Evolutionary conservation across 2,888 invertebrate genomes (phyloP), one percentile per base, ranked within the genome.

Genomic region (Stomorhina lunata): DNA sequence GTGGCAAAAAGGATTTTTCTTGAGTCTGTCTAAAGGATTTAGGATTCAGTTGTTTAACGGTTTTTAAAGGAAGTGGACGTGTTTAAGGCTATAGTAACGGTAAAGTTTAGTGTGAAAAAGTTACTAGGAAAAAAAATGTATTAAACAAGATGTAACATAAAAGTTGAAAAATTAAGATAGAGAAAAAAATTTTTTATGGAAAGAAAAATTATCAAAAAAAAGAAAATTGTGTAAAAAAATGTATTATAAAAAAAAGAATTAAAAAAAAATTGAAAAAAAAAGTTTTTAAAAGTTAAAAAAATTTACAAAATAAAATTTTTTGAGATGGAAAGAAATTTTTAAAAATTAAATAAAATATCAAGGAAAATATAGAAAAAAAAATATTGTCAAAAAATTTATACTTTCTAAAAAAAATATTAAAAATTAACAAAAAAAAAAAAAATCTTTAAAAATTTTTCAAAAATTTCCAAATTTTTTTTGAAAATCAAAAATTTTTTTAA

Each of bases 11-110:
- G 37, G 72, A 65, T 63, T 48, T 37, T 59, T 55, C 29, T 65
- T 69, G 63, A 73, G 57, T 32, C 71, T 71, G 27, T 37, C 25
- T 29, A 76, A 66, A 65, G 59, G 45, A 71, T 20, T 79, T 61
- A 10, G 22, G 25, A 17, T 75, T 82, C 32, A 82, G 82, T 82
- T 55, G 61, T 40, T 66, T 32, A 76, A 82, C 79, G 71, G 71
- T 66, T 48, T 82, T 79, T 53, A 29, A 48, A 45, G 40, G 45
- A 27, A 53, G 37, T 17, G 48, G 17, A 53, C 17, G 50, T 10
- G 29, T n/a, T n/a, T n/a, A n/a, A n/a, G n/a, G n/a, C n/a, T n/a
- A n/a, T 9, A 55, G 45, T 10, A 50, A 20, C n/a, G n/a, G 10
- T 3, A 65, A 68, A 66, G 43, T 48, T 68, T 7, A 43, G 17